Conservation (phyloP, 2,888 invertebrate genomes). For the Oxystoma pomonae region DNA sequence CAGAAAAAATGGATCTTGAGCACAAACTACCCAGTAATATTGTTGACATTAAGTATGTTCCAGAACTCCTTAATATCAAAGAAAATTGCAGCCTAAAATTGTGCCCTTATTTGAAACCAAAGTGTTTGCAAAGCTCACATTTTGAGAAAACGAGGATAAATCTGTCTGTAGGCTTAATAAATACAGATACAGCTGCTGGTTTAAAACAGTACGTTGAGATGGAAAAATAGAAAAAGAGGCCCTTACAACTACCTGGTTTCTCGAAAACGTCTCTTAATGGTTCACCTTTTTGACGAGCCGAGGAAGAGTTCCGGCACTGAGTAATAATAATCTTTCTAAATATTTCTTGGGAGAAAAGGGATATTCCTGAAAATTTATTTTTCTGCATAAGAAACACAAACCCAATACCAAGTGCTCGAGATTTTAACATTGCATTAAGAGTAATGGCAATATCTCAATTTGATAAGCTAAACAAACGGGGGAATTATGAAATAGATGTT, state of each 20-base stretch:
- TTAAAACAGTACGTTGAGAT: not conserved
- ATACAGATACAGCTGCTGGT: not conserved
- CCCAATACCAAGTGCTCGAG: conserved; percentile 20
- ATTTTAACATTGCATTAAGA: conserved; percentile 27
- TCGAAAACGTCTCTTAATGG: conserved; percentile 27
- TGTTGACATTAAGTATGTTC: not conserved
- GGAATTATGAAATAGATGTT: conserved; percentile 26
- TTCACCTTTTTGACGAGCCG: conserved; percentile 28
- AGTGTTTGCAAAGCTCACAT: conserved; percentile 23
- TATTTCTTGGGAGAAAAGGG: conserved; percentile 19
- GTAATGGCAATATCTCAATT: conserved; percentile 25
- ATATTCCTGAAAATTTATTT: conserved; percentile 28
- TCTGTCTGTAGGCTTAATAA: conserved; percentile 26
- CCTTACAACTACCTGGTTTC: conserved; percentile 30
- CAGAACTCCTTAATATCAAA: conserved; percentile 7
- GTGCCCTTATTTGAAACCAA: conserved; percentile 25
- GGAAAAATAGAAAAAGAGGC: conserved; percentile 18
- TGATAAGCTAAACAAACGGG: conserved; percentile 13
- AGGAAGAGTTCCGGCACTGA: conserved; percentile 22
- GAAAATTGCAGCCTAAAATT: conserved; percentile 19
- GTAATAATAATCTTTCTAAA: conserved; percentile 24
- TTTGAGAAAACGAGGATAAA: conserved; percentile 28
- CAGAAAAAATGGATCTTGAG: not conserved
- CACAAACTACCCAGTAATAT: not conserved
- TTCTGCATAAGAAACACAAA: conserved; percentile 22